A percentile compares a stretch with the other conserved stretches of the same genome.
Conservation (phyloP, 92 coral and sea anemone genomes). For the Umimayanthus chanpuru region DNA sequence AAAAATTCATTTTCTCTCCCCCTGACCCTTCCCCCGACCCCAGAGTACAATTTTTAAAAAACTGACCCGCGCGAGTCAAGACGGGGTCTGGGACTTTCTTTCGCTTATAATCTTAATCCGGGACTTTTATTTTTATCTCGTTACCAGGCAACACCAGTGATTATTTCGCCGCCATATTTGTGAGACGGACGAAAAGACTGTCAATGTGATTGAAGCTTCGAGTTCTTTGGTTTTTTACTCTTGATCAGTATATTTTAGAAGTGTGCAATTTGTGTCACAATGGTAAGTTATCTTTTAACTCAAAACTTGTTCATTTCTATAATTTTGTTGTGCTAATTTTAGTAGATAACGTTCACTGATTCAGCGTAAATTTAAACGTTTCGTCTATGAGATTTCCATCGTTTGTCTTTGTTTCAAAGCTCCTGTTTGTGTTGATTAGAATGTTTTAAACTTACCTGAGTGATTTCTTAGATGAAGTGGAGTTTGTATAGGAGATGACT, state of each 20-base stretch:
- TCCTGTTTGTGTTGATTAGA: background rate
- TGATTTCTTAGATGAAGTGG: background rate
- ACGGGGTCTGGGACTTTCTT: constrained; percentile 28
- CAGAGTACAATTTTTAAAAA: background rate
- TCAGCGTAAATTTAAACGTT: too few species aligned
- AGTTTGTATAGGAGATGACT: background rate
- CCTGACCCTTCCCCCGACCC: background rate
- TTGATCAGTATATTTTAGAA: background rate
- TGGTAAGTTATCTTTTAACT: background rate
- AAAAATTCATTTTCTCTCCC: too few species aligned
- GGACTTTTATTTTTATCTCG: constrained; percentile 46
- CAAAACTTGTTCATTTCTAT: background rate
- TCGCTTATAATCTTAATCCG: constrained; percentile 47
- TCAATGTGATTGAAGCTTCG: background rate
- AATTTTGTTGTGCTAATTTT: background rate
- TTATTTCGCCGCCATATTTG: constrained; percentile 63
- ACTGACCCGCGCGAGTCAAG: background rate
- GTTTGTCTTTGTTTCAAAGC: background rate
- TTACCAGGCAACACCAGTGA: constrained; percentile 54
- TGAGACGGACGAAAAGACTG: background rate
- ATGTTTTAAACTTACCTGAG: background rate
- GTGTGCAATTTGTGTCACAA: background rate
- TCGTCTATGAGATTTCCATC: background rate
- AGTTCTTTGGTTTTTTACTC: background rate
- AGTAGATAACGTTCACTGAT: too few species aligned